Evolutionary conservation across 2,888 invertebrate species (phyloP), one percentile per base, ranked within the genome.

Genomic region (Allacma fusca): DNA sequence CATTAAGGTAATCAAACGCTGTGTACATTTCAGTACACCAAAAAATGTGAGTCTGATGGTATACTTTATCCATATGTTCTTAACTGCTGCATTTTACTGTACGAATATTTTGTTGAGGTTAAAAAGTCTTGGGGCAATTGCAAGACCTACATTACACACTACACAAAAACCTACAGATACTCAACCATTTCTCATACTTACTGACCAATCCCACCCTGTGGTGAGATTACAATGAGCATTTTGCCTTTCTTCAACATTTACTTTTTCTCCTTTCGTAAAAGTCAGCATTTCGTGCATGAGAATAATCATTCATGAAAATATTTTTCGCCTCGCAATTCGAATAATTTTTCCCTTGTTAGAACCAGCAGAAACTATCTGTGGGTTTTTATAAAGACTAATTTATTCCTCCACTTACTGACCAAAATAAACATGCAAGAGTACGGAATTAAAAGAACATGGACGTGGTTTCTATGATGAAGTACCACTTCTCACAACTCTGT

Each of bases 91-190:
- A 50, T 50, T 40, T 50, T 50, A 13, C 50, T 62, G 62, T 26
- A 62, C n/a, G 74, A 23, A 43, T 29, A 74, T 59, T 74, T 44
- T 40, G 40, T 34, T 59, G 34, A 74, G 74, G 64, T 74, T 74
- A 75, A 57, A 65, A 68, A 43, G 28, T 68, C 68, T 68, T 57
- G 57, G 34, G 75, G 75, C 62, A 28, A 59, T 72, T 23, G 50
- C 23, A 50, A 68, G 68, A 75, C 75, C 75, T 68, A 75, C 68
- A 75, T 75, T 57, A 57, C 29, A 24, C 23, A 29, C n/a, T 44
- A 24, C n/a, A 64, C 43, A 74, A 64, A 65, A 23, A 28, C n/a
- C 19, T n/a, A 50, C 19, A 50, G 50, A 50, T 64, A 74, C 62
- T 62, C 62, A 40, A 16, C 21, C 28, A 74, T 21, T n/a, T 28